Conservation (phyloP, 2,797 vertebrate species). For the Pachyuromys duprasi region DNA sequence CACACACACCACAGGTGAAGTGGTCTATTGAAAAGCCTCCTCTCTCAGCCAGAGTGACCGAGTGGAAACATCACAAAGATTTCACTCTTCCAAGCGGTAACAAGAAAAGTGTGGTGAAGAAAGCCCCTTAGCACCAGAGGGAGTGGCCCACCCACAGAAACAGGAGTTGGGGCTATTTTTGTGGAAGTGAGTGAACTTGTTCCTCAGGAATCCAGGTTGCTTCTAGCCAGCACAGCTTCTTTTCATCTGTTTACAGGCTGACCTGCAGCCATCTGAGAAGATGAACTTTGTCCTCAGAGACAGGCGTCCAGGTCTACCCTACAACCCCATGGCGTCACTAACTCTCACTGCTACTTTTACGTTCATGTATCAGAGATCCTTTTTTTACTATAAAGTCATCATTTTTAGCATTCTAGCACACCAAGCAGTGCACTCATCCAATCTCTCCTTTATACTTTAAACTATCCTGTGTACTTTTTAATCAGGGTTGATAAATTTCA, state of each 20-base stretch:
- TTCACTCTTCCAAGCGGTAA: not conserved
- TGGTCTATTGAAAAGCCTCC: not conserved
- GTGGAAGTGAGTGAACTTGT: not conserved
- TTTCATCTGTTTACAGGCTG: not conserved
- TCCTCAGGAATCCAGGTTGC: not conserved
- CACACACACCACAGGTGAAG: not conserved
- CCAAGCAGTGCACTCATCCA: not conserved
- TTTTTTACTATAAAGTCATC: not conserved
- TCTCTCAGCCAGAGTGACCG: not conserved
- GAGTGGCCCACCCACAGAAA: not conserved
- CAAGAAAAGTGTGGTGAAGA: not conserved
- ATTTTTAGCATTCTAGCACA: not conserved
- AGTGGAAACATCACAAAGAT: not conserved
- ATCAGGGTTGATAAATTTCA: not conserved
- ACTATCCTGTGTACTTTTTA: conserved; percentile 8
- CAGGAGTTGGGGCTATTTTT: not conserved
- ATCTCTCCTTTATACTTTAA: not conserved
- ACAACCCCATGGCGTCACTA: not conserved
- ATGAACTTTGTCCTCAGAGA: not conserved
- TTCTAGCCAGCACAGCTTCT: not conserved
- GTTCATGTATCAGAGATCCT: not conserved
- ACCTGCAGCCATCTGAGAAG: not conserved
- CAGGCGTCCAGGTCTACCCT: not conserved
- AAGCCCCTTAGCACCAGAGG: not conserved
- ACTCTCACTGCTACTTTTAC: not conserved